Base-by-base conservation (phyloP, 2,888 invertebrate species). In the Tachina grossa region DNA sequence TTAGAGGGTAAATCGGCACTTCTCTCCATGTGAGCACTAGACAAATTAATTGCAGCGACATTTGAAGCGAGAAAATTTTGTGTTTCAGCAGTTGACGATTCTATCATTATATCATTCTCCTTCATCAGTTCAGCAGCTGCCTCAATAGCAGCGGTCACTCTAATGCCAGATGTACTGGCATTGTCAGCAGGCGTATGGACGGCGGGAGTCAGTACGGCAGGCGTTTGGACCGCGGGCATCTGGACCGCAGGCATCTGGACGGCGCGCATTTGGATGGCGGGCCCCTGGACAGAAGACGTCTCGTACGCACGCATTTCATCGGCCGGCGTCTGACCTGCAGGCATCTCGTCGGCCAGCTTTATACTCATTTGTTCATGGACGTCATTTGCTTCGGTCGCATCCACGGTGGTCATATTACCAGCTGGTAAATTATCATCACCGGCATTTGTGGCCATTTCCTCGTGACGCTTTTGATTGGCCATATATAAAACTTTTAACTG, bases 341-440 rank as follows among this genome's bases (percentile, higher is more conserved):
- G 47, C 47, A 47, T 47, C 47, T 47, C 19, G 47, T 47, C 47
- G 22, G 22, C 22, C 22, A 22, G 22, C 22, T 22, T 22, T 22
- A 22, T 22, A 22, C 22, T 22, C 22, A 22, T 22, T 22, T 22
- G 22, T 22, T 22, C 22, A 22, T 22, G 22, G 22, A 22, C 22
- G 22, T 22, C 22, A 22, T 22, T 22, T 22, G 22, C 22, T 22
- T 22, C 22, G 22, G 22, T 22, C 22, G 22, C 22, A 22, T 22
- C 22, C 22, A 22, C 22, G 22, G 22, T 22, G 22, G 22, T 22
- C 22, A 22, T 47, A 47, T 47, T 47, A 47, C 47, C 47, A 47
- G 47, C 47, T 47, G 47, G 47, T 47, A 47, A 53, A 19, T 53
- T 53, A 16, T n/a, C 53, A 53, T 53, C 53, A 53, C 16, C 53